A percentile compares a stretch with the other conserved stretches of the same genome.
Conservation (phyloP, 2,888 invertebrate species). For the Metalampra italica region DNA sequence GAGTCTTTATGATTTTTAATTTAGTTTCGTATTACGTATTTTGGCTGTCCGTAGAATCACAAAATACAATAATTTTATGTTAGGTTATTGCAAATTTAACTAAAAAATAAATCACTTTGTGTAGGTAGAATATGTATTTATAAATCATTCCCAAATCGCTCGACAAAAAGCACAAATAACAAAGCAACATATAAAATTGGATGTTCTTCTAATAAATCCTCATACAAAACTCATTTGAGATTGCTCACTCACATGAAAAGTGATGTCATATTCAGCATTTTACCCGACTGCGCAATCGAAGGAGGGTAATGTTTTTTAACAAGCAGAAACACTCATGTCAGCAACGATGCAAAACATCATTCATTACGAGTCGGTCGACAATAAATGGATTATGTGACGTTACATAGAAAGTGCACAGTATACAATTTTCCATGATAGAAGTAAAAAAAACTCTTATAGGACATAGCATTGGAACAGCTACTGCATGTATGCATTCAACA, state of each 20-base stretch:
- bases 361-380: conserved; percentile 64
- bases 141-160: no score
- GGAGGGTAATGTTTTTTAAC: conserved; percentile 34
- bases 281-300: no score
- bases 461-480: no score
- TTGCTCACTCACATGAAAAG: conserved; percentile 52
- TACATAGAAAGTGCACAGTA: conserved; percentile 63
- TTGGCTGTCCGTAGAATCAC: no score
- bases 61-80: no score
- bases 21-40: no score
- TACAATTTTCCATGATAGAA: conserved; percentile 4
- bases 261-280: conserved; percentile 40
- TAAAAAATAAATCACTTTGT: no score
- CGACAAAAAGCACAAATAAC: neutral
- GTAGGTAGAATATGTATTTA: no score
- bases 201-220: conserved; percentile 13
- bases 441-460: neutral
- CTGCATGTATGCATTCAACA: no score
- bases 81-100: no score
- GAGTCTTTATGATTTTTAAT: no score
- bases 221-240: conserved; percentile 47
- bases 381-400: conserved; percentile 70
- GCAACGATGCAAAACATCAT: conserved; percentile 65
- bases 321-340: conserved; percentile 53
- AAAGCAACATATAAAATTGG: conserved; percentile 1